Conservation (phyloP, 2,888 invertebrate genomes). For the Leucoma salicis region DNA sequence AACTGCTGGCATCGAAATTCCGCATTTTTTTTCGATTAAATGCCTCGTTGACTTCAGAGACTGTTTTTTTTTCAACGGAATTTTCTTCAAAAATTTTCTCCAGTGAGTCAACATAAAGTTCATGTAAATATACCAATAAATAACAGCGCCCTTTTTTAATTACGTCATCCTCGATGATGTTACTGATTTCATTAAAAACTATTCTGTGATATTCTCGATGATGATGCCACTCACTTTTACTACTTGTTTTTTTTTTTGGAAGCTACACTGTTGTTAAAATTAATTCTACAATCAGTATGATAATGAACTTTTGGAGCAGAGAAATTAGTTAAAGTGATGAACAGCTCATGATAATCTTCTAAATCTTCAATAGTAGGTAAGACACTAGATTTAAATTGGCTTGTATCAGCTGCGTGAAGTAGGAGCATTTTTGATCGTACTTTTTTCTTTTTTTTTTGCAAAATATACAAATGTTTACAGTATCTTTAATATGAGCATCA, state of each 20-base stretch:
- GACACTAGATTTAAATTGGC: not conserved
- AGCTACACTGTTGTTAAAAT: not conserved
- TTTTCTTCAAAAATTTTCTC: not conserved
- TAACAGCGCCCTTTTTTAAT: not conserved
- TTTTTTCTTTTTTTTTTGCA: not conserved
- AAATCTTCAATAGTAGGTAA: not conserved
- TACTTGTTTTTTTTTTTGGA: not conserved
- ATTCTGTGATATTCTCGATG: not conserved
- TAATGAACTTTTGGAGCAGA: not conserved
- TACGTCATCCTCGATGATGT: not conserved
- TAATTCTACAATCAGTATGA: not conserved
- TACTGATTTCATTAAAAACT: not conserved
- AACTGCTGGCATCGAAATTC: not conserved
- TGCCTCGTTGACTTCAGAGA: too few relatives aligned
- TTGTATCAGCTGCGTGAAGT: not conserved
- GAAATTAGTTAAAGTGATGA: not conserved
- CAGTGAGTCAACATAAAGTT: not conserved
- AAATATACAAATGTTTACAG: not conserved
- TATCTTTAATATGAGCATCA: too few relatives aligned
- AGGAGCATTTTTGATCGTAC: not conserved
- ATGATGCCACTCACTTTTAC: not conserved
- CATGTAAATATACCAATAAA: not conserved
- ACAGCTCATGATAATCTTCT: not conserved
- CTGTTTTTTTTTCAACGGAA: not conserved
- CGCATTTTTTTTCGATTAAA: not conserved